Base-by-base conservation (phyloP, 2,888 invertebrate species). In the Coelopa pilipes region DNA sequence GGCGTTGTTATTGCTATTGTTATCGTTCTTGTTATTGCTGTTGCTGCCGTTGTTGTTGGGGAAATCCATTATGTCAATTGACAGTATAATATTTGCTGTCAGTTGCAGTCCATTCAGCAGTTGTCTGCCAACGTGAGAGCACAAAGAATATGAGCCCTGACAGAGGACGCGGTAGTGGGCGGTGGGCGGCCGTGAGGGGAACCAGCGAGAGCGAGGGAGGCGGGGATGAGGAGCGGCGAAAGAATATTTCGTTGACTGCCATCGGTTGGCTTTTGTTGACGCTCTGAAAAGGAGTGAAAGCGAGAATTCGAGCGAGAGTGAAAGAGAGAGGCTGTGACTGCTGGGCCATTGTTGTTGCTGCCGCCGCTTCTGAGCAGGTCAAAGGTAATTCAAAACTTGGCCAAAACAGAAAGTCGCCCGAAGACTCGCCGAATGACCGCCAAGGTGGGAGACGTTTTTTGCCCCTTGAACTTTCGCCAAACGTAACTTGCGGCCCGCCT, bases 51-150 rank as follows among this genome's bases (percentile, higher is more conserved):
- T 72, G 75, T 77, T 78, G 77, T 82, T 81, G 79, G 79, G 78
- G 80, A 82, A 85, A 86, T 84, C 83, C 87, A 87, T 87, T 86
- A 86, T 87, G 80, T 81, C 82, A 84, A 86, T 87, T 87, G 87
- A 86, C 87, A 86, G 85, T 79, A 83, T 81, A 86, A 87, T 86
- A 86, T 87, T 86, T 83, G 85, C 86, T 87, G 86, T 86, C 86
- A 86, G 86, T 87, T 86, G 84, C 86, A 86, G 86, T 78, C 78
- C 78, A 71, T 71, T 71, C 65, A 62, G 57, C 46, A 68, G 67
- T 68, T 59, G 67, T 67, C 60, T 63, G 65, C 50, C 49, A 65
- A 63, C 63, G 53, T 62, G 21, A 49, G 12, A 45, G 34, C 17
- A 50, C 24, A 49, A 67, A 67, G 9, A 34, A 34, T 34, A 34